Evolutionary conservation across 2,797 vertebrate species (phyloP).

Genomic region (Aplochiton taeniatus): DNA sequence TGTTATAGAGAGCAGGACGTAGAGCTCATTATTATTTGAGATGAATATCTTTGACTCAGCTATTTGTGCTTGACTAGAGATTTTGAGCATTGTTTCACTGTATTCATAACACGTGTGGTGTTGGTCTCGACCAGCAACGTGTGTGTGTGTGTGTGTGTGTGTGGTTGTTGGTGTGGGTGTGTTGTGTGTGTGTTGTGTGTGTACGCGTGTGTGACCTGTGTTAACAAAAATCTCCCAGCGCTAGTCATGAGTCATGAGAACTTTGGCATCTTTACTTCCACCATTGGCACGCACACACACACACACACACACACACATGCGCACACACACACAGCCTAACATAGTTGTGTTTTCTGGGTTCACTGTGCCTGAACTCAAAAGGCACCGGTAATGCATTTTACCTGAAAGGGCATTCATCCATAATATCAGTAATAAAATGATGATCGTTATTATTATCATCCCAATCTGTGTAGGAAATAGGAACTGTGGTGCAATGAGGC

Average conservation of each 20-base stretch:
- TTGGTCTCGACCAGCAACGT: neutral
- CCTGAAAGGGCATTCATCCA: slow-evolving; percentile 5
- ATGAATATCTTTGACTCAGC: neutral
- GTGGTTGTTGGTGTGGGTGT: slow-evolving; percentile 2
- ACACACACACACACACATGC: too few relatives aligned
- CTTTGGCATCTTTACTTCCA: slow-evolving; percentile 27
- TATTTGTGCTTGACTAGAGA: neutral
- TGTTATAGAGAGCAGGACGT: neutral
- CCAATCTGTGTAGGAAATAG: slow-evolving; percentile 27
- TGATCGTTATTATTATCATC: slow-evolving; percentile 8
- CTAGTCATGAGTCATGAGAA: slow-evolving; percentile 9
- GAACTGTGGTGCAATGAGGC: slow-evolving; percentile 10
- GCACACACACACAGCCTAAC: too few relatives aligned
- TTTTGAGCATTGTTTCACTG: neutral
- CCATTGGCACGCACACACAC: too few relatives aligned
- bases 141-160: slow-evolving; percentile 9
- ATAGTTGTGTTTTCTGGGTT: too few relatives aligned
- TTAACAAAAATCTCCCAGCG: slow-evolving; percentile 6
- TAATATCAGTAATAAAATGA: slow-evolving; percentile 1
- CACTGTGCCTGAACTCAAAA: neutral
- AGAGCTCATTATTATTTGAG: neutral
- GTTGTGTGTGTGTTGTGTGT: neutral
- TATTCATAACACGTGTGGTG: neutral
- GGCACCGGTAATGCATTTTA: slow-evolving; percentile 8
- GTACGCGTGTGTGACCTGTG: slow-evolving; percentile 5